Conservation (phyloP, 2,113 vertebrate species). For the Proterorhinus semilunaris region DNA sequence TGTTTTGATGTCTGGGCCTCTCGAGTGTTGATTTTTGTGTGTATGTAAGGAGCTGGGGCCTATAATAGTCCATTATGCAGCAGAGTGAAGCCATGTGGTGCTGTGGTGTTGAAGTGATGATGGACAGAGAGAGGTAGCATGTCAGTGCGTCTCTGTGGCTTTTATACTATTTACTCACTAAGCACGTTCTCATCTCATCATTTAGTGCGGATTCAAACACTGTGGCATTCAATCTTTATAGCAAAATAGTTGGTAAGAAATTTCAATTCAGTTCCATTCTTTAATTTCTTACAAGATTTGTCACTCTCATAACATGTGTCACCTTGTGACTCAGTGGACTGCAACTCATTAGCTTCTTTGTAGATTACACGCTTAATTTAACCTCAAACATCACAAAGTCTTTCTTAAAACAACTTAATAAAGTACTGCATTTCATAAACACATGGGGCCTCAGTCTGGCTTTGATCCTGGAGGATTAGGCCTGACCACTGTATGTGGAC, state of each 20-base stretch:
- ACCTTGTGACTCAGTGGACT: constrained; percentile 40
- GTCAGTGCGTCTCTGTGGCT: constrained; percentile 42
- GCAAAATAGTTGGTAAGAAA: too few species aligned
- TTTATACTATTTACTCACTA: constrained; percentile 37
- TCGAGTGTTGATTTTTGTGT: constrained; percentile 31
- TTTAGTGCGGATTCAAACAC: constrained; percentile 12
- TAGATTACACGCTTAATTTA: constrained; percentile 61
- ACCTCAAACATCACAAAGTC: constrained; percentile 38
- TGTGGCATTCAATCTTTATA: background rate
- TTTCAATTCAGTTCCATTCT: too few species aligned
- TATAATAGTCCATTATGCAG: constrained; percentile 50
- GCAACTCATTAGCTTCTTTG: constrained; percentile 53
- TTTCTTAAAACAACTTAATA: constrained; percentile 33
- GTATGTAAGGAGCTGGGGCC: constrained; percentile 4
- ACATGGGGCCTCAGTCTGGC: constrained; percentile 15
- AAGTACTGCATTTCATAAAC: constrained; percentile 46
- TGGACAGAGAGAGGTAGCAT: constrained; percentile 43
- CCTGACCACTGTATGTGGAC: constrained; percentile 5
- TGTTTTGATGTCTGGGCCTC: constrained; percentile 47
- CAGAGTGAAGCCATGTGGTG: constrained; percentile 52
- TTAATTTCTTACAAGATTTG: too few species aligned
- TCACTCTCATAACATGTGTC: constrained; percentile 2
- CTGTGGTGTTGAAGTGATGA: constrained; percentile 55
- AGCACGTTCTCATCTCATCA: constrained; percentile 23
- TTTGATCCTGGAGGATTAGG: constrained; percentile 40